phyloP scores from a whole-genome alignment of 2,113 vertebrate species.

The Neolamprologus variostigma region DNA sequence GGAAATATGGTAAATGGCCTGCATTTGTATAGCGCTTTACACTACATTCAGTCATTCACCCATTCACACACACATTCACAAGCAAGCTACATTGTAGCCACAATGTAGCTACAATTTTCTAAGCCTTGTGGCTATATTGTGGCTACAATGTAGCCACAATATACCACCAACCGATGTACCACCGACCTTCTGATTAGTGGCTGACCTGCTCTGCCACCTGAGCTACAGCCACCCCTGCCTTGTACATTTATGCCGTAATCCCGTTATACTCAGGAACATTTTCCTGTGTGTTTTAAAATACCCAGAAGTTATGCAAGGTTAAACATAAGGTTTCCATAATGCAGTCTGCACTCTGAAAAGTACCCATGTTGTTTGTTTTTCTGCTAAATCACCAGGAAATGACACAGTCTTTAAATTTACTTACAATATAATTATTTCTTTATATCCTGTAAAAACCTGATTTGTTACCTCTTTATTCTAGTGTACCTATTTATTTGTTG shows the following conservation, averaged over 20 bases:
- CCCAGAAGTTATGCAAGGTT: background rate
- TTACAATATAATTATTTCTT: background rate
- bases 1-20: no score
- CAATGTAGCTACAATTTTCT: no score
- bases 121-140: no score
- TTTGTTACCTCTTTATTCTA: background rate
- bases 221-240: background rate
- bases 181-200: no score
- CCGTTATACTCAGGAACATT: background rate
- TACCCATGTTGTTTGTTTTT: background rate
- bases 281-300: background rate
- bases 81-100: no score
- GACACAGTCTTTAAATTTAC: background rate
- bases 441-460: background rate
- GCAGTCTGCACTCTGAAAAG: background rate
- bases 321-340: background rate
- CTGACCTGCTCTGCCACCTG: no score
- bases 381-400: background rate
- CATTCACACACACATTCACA: no score
- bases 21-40: no score
- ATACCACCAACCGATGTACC: no score
- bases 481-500: fast-evolving
- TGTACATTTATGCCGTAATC: fast-evolving
- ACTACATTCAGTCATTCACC: no score
- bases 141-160: no score